Base-by-base conservation (phyloP, 1,140 invertebrate genomes). In the Trichonephila clavipes region DNA sequence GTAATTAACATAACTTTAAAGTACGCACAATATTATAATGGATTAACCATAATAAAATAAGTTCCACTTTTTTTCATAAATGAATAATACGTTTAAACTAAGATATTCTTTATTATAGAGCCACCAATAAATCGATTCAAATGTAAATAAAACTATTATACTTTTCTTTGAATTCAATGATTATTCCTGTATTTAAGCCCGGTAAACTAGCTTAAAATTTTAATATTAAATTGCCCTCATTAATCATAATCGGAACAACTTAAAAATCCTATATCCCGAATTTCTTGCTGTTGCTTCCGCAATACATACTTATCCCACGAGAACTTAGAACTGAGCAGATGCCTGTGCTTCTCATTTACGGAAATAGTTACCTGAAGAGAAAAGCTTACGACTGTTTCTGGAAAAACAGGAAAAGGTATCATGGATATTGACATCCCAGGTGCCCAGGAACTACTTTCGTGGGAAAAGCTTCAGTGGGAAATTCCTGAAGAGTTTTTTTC, bases 351-450 rank as follows among this genome's bases (percentile, higher is more conserved):
- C 24, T n/a, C 10, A 40, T 28, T 59, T 51, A 61, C 24, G 40
- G 62, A 61, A 88, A 40, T 12, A n/a, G 44, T 12, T n/a, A 34
- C 44, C 51, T 83, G 2, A 21, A 83, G 19, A 14, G 16, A 62
- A 51, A 24, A 28, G 66, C 66, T 69, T 69, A 3, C 24, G 28
- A 28, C 72, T 24, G 64, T 62, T 90, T 62, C 89, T 58, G 89
- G 89, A 90, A 90, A 90, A 90, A 90, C 89, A 90, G 89, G 89
- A 90, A 90, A 90, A 90, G 89, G 51, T 62, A 90, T 62, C 89
- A 90, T 61, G 59, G 44, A 89, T 89, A 72, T 89, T 89, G 88
- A 72, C 64, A 82, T 90, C 58, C 88, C 89, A 90, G 89, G 89
- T 90, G 89, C 89, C 89, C 40, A 34, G 66, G 21, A 77, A 44